A percentile compares a stretch with the other conserved stretches of the same genome.
Conservation (phyloP, 1,140 invertebrate genomes). For the Drosophila micromelanica region DNA sequence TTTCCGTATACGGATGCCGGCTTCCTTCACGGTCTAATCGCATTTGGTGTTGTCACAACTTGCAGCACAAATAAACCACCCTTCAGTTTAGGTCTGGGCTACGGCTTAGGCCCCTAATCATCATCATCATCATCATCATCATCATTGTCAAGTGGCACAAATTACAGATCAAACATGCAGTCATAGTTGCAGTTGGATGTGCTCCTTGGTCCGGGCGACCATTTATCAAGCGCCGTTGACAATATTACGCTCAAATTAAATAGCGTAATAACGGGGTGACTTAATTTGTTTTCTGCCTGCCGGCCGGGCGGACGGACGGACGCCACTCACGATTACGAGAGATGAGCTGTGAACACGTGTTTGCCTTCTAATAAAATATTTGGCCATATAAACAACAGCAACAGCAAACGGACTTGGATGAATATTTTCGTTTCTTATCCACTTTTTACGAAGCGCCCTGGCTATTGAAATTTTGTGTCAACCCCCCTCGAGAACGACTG, state of each 20-base stretch:
- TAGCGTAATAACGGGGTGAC: conserved; percentile 65
- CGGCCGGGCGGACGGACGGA: conserved; percentile 38
- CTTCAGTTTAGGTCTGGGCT: conserved; percentile 27
- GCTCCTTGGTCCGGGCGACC: conserved; percentile 10
- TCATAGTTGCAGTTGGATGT: conserved; percentile 28
- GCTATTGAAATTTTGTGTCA: conserved; percentile 46
- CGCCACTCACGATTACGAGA: conserved; percentile 38
- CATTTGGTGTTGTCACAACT: conserved; percentile 46
- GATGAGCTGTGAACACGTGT: conserved; percentile 57
- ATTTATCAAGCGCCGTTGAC: conserved; percentile 54
- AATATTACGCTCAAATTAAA: conserved; percentile 66
- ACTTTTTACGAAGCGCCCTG: conserved; percentile 27
- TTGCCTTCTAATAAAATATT: conserved; percentile 54
- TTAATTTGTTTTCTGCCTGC: conserved; percentile 64
- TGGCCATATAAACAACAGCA: conserved; percentile 11
- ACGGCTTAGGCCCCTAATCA: background rate
- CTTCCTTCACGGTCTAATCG: conserved; percentile 40
- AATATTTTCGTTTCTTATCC: conserved; percentile 3
- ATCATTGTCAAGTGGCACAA: conserved; percentile 44
- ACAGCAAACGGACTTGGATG: background rate
- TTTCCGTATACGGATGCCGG: conserved; percentile 3
- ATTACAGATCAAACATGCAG: conserved; percentile 51
- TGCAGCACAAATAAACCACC: conserved; percentile 56
- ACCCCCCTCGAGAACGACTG: conserved; percentile 28
- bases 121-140: background rate